Evolutionary conservation across 2,797 vertebrate genomes (phyloP), one percentile per base, ranked within the genome.

Genomic region (Sebastes ruberrimus): DNA sequence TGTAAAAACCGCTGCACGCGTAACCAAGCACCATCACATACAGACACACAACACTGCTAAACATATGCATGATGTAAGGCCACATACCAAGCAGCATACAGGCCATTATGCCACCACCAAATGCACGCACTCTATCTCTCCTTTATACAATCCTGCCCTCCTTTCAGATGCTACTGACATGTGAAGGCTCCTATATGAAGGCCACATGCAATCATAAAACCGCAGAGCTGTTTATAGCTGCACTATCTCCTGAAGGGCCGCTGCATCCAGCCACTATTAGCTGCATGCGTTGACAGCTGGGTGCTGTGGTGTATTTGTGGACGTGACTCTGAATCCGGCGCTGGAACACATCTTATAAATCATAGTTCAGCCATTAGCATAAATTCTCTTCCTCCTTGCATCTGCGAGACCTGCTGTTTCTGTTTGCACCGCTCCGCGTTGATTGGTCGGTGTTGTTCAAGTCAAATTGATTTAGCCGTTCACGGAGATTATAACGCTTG

Each of bases 391-490:
- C 88, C 90, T 90, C 67, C 78, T 88, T 92, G 90, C 91, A 88
- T 92, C 90, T 88, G 88, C 66, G 55, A 67, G 93, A 93, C 92
- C 93, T 91, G 92, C 94, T 93, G 94, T 92, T 94, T 94, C 78
- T 82, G 92, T 78, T 90, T 83, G 86, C 86, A 22, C 73, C 2
- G 74, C 65, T 75, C 74, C 10, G 27, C 20, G 80, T 80, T 87
- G 94, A 95, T 95, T 96, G 95, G 95, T 92, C 71, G 87, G 75
- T 75, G 89, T 85, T 91, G 91, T 88, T 94, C 86, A 77, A 94
- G 93, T 94, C 94, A 93, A 95, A 96, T 96, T 95, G 94, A 96
- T 96, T 95, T 94, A 91, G 94, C 92, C 75, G 94, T 94, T 95
- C 93, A 88, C 76, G 73, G 93, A 95, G 95, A 96, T 96, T 95